Base-by-base conservation (phyloP, 2,888 invertebrate genomes). In the Zelleria hepariella region DNA sequence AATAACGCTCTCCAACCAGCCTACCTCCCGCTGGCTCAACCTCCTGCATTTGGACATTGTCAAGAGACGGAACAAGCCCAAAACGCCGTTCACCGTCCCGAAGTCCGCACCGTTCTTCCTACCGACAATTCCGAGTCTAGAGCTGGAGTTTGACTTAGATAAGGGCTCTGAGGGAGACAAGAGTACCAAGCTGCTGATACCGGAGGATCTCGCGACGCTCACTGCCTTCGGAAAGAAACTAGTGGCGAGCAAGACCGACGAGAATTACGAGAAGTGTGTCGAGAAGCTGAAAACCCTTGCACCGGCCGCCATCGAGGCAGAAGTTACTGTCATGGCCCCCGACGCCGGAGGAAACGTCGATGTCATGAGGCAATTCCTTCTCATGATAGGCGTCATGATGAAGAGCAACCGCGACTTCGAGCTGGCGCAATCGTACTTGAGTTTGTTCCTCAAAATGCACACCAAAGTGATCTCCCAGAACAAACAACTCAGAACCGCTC, bases 41-140 rank as follows among this genome's bases (percentile, higher is more conserved):
- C 87, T 99, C 15, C 89, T 98, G 0, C 93, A 95, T 73, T 87
- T 98, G 59, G 97, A 98, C 66, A 80, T 95, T 0, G 95, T 99
- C 1, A 96, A 94, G 77, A 93, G 92, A 68, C 90, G 95, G 63
- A 99, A 99, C 78, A 98, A 96, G 74, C 98, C 98, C 0, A 96
- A 93, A 78, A 93, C 94, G 57, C 92, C 95, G 0, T 91, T 94
- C 0, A 96, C 96, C 71, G 91, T 91, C 1, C 94, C 96, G 0
- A 96, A 96, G 80, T 92, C 94, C 0, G 98, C 98, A 0, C 99
- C 99, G 0, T 99, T 99, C 88, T 99, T 99, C 77, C 86, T 99
- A 58, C 98, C 98, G 0, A 98, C 98, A 0, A 90, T 98, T 60
- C 92, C 96, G 0, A 94, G 95, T 1, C 85, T 97, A 20, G 93